A percentile compares a stretch with the other conserved stretches of the same genome.
Conservation (phyloP, 2,888 invertebrate genomes). For the Heliconius hortense region DNA sequence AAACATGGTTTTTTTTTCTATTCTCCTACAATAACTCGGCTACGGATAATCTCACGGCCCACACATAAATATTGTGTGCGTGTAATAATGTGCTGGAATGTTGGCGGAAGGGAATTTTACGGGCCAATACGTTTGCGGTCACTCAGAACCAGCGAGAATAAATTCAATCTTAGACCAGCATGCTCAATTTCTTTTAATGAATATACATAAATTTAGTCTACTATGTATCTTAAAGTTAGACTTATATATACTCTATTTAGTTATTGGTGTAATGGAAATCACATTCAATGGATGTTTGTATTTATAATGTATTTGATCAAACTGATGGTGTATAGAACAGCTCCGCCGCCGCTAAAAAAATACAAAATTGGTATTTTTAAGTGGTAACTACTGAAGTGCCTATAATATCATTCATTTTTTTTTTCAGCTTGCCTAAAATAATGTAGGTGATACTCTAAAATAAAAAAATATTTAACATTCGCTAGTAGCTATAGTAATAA, state of each 20-base stretch:
- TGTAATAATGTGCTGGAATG: slow-evolving; percentile 38
- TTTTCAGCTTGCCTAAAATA: too few relatives aligned
- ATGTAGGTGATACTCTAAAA: too few relatives aligned
- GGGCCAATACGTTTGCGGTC: slow-evolving; percentile 36
- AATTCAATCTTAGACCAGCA: background rate
- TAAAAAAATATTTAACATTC: background rate
- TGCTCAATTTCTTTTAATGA: background rate
- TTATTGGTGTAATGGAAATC: background rate
- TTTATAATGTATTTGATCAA: too few relatives aligned
- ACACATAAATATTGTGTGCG: slow-evolving; percentile 51
- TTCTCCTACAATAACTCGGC: slow-evolving; percentile 16
- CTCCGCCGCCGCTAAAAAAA: too few relatives aligned
- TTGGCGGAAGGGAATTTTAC: slow-evolving; percentile 43
- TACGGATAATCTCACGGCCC: slow-evolving; percentile 46
- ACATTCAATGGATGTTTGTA: background rate
- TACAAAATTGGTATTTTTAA: too few relatives aligned
- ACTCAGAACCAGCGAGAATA: slow-evolving; percentile 14
- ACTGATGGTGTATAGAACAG: too few relatives aligned
- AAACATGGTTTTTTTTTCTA: slow-evolving; percentile 20
- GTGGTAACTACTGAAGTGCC: too few relatives aligned
- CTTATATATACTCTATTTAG: background rate
- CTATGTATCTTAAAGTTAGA: too few relatives aligned
- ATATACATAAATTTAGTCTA: background rate
- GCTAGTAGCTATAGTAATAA: background rate
- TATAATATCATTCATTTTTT: too few relatives aligned